Conservation (phyloP, 2,888 invertebrate species). For the Smittia aterrima region DNA sequence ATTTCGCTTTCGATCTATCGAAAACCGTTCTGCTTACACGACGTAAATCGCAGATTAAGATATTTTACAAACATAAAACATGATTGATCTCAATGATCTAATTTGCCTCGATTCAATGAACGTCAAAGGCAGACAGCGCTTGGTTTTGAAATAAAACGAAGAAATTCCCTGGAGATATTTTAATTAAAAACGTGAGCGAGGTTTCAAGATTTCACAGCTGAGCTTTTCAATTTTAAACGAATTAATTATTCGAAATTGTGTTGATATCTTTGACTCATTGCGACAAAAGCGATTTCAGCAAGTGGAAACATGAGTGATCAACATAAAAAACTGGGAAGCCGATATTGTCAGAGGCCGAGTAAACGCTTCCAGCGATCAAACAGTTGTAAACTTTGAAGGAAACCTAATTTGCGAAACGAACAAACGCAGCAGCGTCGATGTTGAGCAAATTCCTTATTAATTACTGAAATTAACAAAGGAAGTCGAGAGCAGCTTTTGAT, state of each 20-base stretch:
- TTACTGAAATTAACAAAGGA: background rate
- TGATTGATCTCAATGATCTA: background rate
- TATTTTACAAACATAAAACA: too few species aligned
- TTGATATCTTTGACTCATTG: background rate
- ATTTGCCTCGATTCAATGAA: background rate
- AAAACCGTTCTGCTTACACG: too few species aligned
- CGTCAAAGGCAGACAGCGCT: background rate
- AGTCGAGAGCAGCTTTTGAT: background rate
- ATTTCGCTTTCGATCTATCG: too few species aligned
- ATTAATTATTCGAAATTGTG: background rate
- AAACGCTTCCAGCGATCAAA: background rate
- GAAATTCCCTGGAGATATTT: background rate
- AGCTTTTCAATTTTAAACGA: background rate
- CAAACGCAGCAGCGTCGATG: background rate
- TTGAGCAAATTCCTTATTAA: background rate
- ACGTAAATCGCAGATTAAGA: too few species aligned
- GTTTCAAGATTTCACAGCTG: background rate
- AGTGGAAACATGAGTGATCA: background rate
- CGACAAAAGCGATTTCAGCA: background rate
- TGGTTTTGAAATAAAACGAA: background rate
- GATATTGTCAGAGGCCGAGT: background rate
- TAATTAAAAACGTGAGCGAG: background rate
- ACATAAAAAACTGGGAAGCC: background rate
- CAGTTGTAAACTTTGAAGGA: slow-evolving; percentile 94
- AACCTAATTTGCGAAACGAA: slow-evolving; percentile 62